Evolutionary conservation across 2,888 invertebrate genomes (phyloP).

Genomic region (Acanthosepion esculentum): DNA sequence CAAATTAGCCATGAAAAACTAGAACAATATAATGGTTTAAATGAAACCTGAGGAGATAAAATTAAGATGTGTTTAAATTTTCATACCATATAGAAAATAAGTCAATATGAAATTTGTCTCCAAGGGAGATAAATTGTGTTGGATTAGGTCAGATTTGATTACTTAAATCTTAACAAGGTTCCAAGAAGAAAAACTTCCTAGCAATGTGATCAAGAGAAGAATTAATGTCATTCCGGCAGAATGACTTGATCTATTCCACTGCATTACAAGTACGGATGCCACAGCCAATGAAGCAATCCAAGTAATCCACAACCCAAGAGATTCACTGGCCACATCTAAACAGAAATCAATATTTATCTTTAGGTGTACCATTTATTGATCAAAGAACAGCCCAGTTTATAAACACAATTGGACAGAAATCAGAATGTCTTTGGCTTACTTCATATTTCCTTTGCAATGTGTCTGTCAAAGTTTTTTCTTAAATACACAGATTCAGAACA

Average conservation of each 20-base stretch:
- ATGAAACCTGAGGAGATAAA: too few relatives aligned
- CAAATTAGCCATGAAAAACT: too few relatives aligned
- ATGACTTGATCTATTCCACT: background rate
- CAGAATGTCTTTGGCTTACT: background rate
- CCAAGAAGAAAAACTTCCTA: background rate
- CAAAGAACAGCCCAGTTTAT: background rate
- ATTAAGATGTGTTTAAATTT: too few relatives aligned
- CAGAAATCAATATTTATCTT: slow-evolving; percentile 33
- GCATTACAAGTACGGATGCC: background rate
- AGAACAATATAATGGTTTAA: too few relatives aligned
- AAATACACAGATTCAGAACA: background rate
- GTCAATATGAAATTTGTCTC: background rate
- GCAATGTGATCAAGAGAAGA: background rate
- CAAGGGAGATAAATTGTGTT: background rate
- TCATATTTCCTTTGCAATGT: background rate
- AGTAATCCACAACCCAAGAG: background rate
- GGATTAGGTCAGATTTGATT: background rate
- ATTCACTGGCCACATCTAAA: background rate
- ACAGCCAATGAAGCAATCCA: background rate
- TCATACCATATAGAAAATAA: too few relatives aligned
- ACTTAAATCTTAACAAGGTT: background rate
- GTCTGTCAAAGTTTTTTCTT: background rate
- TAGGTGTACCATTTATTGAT: background rate
- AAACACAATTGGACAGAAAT: background rate
- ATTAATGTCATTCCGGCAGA: background rate